phyloP scores from a whole-genome alignment of 2,888 invertebrate genomes.

The Nephrocerus scutellatus region DNA sequence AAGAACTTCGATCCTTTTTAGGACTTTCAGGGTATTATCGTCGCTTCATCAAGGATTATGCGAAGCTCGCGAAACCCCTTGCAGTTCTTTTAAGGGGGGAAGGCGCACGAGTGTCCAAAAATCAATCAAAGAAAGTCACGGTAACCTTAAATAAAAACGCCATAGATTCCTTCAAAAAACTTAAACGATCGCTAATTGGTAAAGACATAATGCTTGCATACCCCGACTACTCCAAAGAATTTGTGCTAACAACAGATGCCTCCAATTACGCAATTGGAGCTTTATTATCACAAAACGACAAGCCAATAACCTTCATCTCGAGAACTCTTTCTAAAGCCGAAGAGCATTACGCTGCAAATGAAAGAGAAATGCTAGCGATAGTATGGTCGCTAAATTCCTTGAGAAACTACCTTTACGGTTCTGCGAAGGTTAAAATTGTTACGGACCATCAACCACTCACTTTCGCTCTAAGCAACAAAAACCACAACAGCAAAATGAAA shows the following conservation, averaged over 20 bases:
- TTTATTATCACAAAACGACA: slow-evolving; percentile 4
- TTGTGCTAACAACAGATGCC: slow-evolving; percentile 12
- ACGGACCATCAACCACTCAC: slow-evolving; percentile 17
- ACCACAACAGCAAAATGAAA: slow-evolving; percentile 10
- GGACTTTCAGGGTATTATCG: slow-evolving; percentile 22
- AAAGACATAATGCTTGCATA: slow-evolving; percentile 6
- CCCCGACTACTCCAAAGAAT: slow-evolving; percentile 8
- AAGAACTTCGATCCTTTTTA: slow-evolving; percentile 15
- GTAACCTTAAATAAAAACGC: slow-evolving; percentile 3
- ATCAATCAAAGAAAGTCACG: slow-evolving; percentile 3
- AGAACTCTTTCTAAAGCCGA: slow-evolving; percentile 7
- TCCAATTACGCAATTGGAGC: slow-evolving; percentile 11
- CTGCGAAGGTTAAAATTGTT: slow-evolving; percentile 10
- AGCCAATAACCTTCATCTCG: slow-evolving; percentile 11
- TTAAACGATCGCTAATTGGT: slow-evolving; percentile 2
- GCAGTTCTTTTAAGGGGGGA: slow-evolving; percentile 19
- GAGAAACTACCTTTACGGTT: slow-evolving; percentile 12
- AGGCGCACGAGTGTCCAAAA: slow-evolving; percentile 14
- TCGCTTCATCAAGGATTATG: slow-evolving; percentile 22
- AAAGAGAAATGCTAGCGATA: too few relatives aligned
- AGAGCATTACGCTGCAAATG: slow-evolving; percentile 2
- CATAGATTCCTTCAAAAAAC: slow-evolving; percentile 4
- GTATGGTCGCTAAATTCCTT: too few relatives aligned
- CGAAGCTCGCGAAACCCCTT: slow-evolving; percentile 22
- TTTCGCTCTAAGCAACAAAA: slow-evolving; percentile 9